These are phyloP conservation scores for Enteromius thamalakanensis DNA, from an alignment of 2,797 vertebrate species.

Conservation along the genomic window DNA sequence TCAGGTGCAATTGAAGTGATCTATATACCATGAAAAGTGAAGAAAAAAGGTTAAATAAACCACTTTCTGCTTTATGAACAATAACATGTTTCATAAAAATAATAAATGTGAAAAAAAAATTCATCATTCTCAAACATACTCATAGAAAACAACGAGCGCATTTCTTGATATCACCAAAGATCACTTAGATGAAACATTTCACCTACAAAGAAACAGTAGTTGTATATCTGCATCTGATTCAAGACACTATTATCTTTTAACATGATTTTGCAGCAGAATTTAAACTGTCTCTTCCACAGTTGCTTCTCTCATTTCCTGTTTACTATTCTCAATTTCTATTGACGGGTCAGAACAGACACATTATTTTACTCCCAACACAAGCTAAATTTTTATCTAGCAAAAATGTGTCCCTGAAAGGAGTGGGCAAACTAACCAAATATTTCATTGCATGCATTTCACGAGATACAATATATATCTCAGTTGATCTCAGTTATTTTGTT, in stretches of 20 bases:
- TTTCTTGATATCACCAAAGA: too few relatives aligned
- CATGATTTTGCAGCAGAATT: not conserved
- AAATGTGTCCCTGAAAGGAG: not conserved
- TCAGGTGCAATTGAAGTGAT: not conserved
- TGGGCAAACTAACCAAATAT: not conserved
- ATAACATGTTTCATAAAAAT: not conserved
- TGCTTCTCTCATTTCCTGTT: not conserved
- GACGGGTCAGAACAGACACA: not conserved
- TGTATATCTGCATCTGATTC: not conserved
- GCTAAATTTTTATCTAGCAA: not conserved
- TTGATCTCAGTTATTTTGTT: not conserved
- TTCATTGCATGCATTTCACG: not conserved
- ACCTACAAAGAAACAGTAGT: not conserved
- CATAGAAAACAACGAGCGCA: not conserved
- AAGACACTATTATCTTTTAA: not conserved
- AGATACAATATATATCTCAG: not conserved
- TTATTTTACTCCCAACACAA: not conserved
- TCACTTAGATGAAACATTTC: too few relatives aligned
- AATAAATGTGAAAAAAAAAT: too few relatives aligned
- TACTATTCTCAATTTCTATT: not conserved
- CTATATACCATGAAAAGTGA: not conserved
- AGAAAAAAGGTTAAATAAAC: not conserved
- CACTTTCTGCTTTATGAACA: not conserved
- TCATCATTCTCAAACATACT: not conserved
- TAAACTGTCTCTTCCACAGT: not conserved